Percentiles rank a stretch among this genome's conserved stretches.
These are phyloP conservation scores for Stegostoma tigrinum DNA, from an alignment of 2,113 vertebrate species.

Conservation along the genomic window DNA sequence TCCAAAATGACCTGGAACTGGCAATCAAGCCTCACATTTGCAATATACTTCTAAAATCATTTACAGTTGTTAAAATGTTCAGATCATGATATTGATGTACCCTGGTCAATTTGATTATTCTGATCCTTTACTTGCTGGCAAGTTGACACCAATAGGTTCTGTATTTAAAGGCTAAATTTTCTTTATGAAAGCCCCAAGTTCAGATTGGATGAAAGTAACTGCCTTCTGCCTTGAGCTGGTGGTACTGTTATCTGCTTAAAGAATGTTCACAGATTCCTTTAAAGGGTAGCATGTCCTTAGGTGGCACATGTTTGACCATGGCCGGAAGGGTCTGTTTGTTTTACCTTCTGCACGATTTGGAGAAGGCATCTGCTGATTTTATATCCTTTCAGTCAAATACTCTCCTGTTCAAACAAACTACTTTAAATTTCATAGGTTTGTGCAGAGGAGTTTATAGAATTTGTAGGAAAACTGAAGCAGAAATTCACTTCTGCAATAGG, in stretches of 20 bases:
- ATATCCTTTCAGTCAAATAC: background rate
- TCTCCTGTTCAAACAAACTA: background rate
- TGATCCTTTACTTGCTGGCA: background rate
- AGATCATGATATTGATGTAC: background rate
- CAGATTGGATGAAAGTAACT: background rate
- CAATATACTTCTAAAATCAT: background rate
- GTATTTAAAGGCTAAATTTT: background rate
- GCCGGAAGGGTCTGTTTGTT: background rate
- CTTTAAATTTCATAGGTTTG: constrained; percentile 67
- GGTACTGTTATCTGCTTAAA: background rate
- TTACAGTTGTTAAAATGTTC: background rate
- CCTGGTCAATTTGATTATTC: background rate
- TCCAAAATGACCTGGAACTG: background rate
- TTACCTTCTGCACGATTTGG: background rate
- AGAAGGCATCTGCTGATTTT: background rate
- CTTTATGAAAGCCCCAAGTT: background rate
- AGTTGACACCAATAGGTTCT: background rate
- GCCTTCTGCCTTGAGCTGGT: background rate
- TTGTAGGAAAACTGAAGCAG: constrained; percentile 70
- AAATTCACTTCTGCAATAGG: constrained; percentile 75
- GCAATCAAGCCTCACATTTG: background rate
- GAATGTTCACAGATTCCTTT: background rate
- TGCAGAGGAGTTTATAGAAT: constrained; percentile 71
- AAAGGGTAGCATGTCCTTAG: background rate
- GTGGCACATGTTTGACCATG: background rate